phyloP scores from a whole-genome alignment of 2,888 invertebrate species.

The Pyrrhia umbra region DNA sequence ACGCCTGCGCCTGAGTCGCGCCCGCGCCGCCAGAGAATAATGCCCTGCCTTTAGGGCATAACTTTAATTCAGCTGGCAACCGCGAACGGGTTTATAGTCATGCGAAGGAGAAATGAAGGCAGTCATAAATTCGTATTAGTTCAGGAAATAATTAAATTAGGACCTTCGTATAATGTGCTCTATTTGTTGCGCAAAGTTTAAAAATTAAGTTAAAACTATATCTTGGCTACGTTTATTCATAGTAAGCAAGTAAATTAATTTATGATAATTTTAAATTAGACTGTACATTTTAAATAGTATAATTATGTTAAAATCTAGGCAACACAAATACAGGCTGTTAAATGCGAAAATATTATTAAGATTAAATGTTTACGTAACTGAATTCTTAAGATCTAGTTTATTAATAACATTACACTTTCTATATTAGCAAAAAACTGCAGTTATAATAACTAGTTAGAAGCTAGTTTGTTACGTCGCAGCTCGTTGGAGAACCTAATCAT shows the following conservation, averaged over 20 bases:
- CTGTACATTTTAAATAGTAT: conserved; percentile 13
- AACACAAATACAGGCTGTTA: background rate
- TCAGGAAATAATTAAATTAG: conserved; percentile 42
- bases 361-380: conserved; percentile 24
- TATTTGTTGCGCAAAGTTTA: conserved; percentile 23
- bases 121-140: conserved; percentile 43
- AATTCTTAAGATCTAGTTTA: conserved; percentile 17
- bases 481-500: conserved; percentile 27
- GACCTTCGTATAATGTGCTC: background rate
- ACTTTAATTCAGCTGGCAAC: conserved; percentile 49
- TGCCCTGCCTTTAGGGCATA: conserved; percentile 44
- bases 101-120: conserved; percentile 35
- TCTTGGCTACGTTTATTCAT: too few relatives aligned
- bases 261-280: conserved; percentile 36
- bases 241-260: background rate
- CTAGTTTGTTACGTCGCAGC: conserved; percentile 24
- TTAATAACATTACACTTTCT: conserved; percentile 46
- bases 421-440: conserved; percentile 19
- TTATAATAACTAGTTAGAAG: conserved; percentile 22
- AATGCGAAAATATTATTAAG: background rate
- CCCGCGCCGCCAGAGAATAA: conserved; percentile 30
- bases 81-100: conserved; percentile 46
- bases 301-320: conserved; percentile 15
- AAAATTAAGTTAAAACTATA: background rate
- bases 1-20: conserved; percentile 14